Evolutionary conservation across 2,113 vertebrate genomes (phyloP).

Genomic region (Siniperca knerii): DNA sequence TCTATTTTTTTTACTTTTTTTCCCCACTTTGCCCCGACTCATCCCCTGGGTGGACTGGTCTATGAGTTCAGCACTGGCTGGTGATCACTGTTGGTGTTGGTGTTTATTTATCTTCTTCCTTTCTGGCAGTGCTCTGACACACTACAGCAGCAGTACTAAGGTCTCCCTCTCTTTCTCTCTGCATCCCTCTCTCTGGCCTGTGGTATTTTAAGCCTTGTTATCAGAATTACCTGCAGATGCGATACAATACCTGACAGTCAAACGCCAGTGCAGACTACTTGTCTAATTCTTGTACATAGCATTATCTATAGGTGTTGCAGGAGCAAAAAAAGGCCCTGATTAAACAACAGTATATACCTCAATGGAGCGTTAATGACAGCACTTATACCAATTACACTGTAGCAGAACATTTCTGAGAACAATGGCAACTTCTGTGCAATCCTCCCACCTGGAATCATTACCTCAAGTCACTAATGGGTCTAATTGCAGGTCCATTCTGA

Average conservation of each 20-base stretch:
- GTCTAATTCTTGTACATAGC: not conserved
- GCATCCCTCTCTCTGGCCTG: not conserved
- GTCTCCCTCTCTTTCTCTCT: slow-evolving; percentile 18
- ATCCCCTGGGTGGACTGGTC: slow-evolving; percentile 17
- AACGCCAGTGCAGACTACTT: not conserved
- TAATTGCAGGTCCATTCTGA: slow-evolving; percentile 63
- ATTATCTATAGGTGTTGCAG: slow-evolving; percentile 26
- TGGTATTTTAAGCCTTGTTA: slow-evolving; percentile 32
- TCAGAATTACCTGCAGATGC: slow-evolving; percentile 39
- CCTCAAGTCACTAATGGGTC: slow-evolving; percentile 48
- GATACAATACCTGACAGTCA: slow-evolving; percentile 11
- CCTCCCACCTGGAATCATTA: slow-evolving; percentile 70
- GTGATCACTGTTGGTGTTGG: slow-evolving; percentile 28
- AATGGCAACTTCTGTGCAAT: slow-evolving; percentile 43
- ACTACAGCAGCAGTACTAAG: slow-evolving; percentile 21
- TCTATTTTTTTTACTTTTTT: not conserved
- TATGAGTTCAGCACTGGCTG: slow-evolving; percentile 15
- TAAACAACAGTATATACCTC: slow-evolving; percentile 38
- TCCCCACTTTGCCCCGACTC: not conserved
- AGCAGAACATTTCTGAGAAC: slow-evolving; percentile 40
- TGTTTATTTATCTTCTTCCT: slow-evolving; percentile 23
- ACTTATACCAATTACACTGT: slow-evolving; percentile 64
- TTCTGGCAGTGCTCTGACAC: slow-evolving; percentile 23
- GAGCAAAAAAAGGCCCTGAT: slow-evolving; percentile 12
- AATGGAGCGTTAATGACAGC: slow-evolving; percentile 56